Conservation (phyloP, 2,113 vertebrate genomes). For the Pseudopodoces humilis region DNA sequence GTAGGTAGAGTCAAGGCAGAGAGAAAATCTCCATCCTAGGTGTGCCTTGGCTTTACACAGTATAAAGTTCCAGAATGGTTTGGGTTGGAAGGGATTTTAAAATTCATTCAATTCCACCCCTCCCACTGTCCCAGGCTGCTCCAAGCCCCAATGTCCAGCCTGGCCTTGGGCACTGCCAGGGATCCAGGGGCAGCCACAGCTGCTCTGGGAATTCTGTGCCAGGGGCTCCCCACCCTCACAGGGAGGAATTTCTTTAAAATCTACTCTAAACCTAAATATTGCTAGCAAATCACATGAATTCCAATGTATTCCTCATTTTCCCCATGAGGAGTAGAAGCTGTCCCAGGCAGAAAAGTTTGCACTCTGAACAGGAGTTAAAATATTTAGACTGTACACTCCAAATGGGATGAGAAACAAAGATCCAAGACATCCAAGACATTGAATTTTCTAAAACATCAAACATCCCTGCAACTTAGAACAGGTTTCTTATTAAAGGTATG, state of each 20-base stretch:
- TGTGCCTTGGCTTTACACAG: neutral
- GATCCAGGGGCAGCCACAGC: neutral
- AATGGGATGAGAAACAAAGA: neutral
- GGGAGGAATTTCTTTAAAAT: neutral
- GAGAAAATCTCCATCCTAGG: neutral
- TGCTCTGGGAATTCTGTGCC: neutral
- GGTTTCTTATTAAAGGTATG: neutral
- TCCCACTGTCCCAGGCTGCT: neutral
- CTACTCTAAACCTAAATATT: neutral
- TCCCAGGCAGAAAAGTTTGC: neutral
- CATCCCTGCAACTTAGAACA: neutral
- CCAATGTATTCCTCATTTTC: neutral
- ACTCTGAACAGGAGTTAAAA: neutral
- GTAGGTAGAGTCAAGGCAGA: neutral
- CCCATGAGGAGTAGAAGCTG: neutral
- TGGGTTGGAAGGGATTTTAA: neutral
- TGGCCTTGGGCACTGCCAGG: neutral
- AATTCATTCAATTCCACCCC: neutral
- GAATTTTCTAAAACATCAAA: neutral
- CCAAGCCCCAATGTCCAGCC: neutral
- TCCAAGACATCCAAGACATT: neutral
- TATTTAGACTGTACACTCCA: neutral
- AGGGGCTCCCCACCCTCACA: rapidly evolving
- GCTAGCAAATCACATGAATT: neutral
- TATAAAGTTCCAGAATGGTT: neutral